A percentile compares a stretch with the other conserved stretches of the same genome.
These are phyloP conservation scores for Leptinotarsa haldemani DNA, from an alignment of 2,888 invertebrate genomes.

Conservation along the genomic window DNA sequence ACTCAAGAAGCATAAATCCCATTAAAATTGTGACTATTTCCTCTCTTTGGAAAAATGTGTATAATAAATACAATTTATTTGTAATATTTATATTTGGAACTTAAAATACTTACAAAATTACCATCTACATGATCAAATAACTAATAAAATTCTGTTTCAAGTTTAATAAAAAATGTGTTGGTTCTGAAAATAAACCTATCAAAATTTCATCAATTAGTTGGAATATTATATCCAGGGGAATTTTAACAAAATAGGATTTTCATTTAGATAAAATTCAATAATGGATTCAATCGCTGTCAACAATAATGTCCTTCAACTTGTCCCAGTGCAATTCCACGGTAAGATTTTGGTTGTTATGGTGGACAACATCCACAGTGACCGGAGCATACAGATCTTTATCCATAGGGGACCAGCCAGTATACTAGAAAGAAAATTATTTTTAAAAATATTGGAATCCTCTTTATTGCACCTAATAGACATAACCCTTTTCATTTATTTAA, in stretches of 20 bases:
- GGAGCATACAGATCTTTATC: slow-evolving; percentile 63
- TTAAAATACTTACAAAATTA: slow-evolving; percentile 9
- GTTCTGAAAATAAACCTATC: slow-evolving; percentile 8
- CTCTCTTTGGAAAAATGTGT: too few relatives aligned
- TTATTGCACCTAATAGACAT: slow-evolving; percentile 1
- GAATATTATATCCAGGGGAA: slow-evolving; percentile 11
- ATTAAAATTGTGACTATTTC: too few relatives aligned
- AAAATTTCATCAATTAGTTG: neutral
- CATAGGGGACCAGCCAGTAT: slow-evolving; percentile 64
- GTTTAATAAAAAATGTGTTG: slow-evolving; percentile 3
- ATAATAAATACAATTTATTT: neutral
- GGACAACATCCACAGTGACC: slow-evolving; percentile 59
- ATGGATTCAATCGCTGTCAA: slow-evolving; percentile 60
- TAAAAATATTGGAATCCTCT: neutral
- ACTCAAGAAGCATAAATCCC: slow-evolving; percentile 39
- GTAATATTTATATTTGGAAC: slow-evolving; percentile 22
- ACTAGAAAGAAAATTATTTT: slow-evolving; percentile 51
- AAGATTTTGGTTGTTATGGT: slow-evolving; percentile 59
- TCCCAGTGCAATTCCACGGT: slow-evolving; percentile 62
- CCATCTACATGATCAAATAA: slow-evolving; percentile 6
- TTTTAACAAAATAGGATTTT: slow-evolving; percentile 15
- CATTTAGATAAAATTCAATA: slow-evolving; percentile 23
- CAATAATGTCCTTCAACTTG: slow-evolving; percentile 59
- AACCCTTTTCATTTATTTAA: too few relatives aligned
- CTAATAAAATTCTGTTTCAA: neutral